Evolutionary conservation across 2,888 invertebrate species (phyloP), one percentile per base, ranked within the genome.

Genomic region (Linnaemya tessellans): DNA sequence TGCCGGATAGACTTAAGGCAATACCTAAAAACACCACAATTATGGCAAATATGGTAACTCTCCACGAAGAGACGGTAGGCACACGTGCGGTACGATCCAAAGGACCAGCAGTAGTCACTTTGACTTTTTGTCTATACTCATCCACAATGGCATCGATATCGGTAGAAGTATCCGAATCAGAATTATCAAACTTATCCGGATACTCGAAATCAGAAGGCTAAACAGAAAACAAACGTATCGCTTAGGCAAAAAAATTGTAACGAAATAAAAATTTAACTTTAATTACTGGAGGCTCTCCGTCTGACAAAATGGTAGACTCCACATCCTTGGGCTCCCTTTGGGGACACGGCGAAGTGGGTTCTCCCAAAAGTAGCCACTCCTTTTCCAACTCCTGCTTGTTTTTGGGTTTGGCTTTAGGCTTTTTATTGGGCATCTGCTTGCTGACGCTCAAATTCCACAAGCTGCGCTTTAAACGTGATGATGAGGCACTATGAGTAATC

Each of bases 131-230:
- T 83, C 94, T 94, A 89, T 96, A 96, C 89, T 96, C 96, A 89
- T 96, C 96, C 0, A 96, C 96, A 18, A 95, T 95, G 1, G 95
- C 95, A 90, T 96, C 96, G 75, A 96, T 96, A 89, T 96, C 96
- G 1, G 96, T 96, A 0, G 95, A 96, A 86, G 95, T 95, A 86
- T 95, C 95, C 30, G 95, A 95, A 84, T 95, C 95, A n/a, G 94
- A 94, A 87, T 94, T 94, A 22, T 93, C 95, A 60, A 90, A 91
- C 74, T 90, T 91, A n/a, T 92, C 92, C 0, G 92, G 89, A 38
- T 90, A 92, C 64, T 92, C 92, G 84, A 92, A 92, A 87, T 92
- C 92, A 0, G 92, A 91, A 41, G 90, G 91, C 91, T 92, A 25
- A 13, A 56, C 43, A 4, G 25, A 1, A 41, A 41, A 13, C 13